Evolutionary conservation across 2,113 vertebrate genomes (phyloP), one percentile per base, ranked within the genome.

Genomic region (Osmerus mordax): DNA sequence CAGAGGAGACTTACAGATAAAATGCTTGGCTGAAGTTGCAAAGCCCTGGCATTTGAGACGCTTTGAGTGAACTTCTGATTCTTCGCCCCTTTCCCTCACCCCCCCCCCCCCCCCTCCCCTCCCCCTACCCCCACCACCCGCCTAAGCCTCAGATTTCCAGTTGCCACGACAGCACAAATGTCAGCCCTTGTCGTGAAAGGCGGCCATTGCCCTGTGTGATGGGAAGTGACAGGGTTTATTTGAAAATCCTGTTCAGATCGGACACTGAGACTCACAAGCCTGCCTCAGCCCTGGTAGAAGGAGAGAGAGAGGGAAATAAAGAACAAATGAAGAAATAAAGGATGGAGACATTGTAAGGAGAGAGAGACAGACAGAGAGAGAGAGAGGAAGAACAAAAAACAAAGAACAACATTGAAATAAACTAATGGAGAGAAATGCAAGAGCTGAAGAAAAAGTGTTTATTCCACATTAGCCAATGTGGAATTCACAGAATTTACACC

Each of bases 81-180:
- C 80, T 63, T 80, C 32, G 18, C 41, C 55, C 75, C 72, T 52
- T n/a, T 73, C 72, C 75, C 74, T 74, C 78, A 81, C n/a, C n/a
- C 70, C 73, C 69, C 67, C 77, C 62, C 69, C 75, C 76, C 70
- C 64, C 3, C 65, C 14, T 60, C 55, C 58, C 76, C 71, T 64
- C 59, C 58, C 29, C n/a, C 6, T 65, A 18, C 14, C 65, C 54
- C 32, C 19, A 19, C 7, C 60, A 69, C 67, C 72, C 52, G 69
- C 36, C 55, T 85, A 87, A 89, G 81, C 86, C 82, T 83, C 63
- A 84, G 87, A 88, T 87, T 86, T 86, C 81, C 91, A 89, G 82
- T 89, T 91, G 88, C 91, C 81, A 83, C 82, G 52, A 83, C 88
- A 89, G 91, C 91, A 91, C 78, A 91, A 88, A 90, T 92, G 90